These are phyloP conservation scores for Hydrolagus affinis DNA, from an alignment of 2,113 vertebrate genomes.

Conservation along the genomic window DNA sequence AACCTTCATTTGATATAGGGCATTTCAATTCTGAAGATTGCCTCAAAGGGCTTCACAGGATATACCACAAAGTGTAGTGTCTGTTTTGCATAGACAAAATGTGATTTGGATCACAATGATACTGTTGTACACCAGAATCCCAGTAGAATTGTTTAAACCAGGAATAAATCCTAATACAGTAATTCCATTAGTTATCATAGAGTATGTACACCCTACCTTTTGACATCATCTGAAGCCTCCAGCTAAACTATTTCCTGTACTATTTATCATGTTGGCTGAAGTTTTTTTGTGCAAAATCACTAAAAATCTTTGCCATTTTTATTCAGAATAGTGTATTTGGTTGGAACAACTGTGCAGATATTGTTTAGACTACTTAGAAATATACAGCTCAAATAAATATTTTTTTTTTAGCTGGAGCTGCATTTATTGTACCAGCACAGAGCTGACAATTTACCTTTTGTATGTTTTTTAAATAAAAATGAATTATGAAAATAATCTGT, in stretches of 20 bases:
- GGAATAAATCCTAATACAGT: constrained; percentile 2
- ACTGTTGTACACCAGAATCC: neutral
- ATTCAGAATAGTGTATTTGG: constrained; percentile 1
- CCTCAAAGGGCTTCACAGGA: too few species aligned
- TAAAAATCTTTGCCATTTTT: neutral
- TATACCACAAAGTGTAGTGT: too few species aligned
- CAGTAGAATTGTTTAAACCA: too few species aligned
- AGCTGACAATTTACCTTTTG: neutral
- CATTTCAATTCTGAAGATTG: too few species aligned
- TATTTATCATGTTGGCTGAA: neutral
- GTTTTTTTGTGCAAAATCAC: too few species aligned
- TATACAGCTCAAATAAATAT: neutral
- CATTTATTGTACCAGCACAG: neutral
- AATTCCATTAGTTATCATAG: neutral
- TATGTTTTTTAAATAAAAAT: constrained; percentile 24
- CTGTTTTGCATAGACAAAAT: neutral
- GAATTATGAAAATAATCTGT: neutral
- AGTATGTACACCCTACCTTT: neutral
- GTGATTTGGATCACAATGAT: too few species aligned
- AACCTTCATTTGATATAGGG: too few species aligned
- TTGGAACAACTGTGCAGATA: neutral
- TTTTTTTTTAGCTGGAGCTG: neutral
- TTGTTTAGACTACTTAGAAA: neutral
- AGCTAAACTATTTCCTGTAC: neutral
- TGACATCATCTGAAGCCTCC: neutral